A percentile compares a stretch with the other conserved stretches of the same genome.
phyloP scores from a whole-genome alignment of 1,140 invertebrate species.

The Nymphalis io region DNA sequence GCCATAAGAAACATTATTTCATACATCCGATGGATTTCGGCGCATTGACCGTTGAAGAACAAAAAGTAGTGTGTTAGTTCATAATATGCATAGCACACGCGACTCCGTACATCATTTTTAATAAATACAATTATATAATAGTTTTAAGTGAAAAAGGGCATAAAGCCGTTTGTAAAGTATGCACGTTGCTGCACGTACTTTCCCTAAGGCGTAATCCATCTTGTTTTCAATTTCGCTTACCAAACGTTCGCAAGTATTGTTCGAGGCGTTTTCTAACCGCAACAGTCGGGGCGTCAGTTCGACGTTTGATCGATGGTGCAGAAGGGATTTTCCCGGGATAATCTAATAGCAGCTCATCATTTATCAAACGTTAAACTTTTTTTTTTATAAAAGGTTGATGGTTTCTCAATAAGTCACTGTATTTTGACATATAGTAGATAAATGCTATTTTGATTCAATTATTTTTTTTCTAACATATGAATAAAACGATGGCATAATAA shows the following conservation, averaged over 20 bases:
- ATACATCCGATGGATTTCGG: too few relatives aligned
- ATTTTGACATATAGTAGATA: background rate
- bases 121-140: background rate
- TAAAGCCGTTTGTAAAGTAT: background rate
- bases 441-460: background rate
- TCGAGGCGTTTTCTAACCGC: slow-evolving; percentile 29
- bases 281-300: slow-evolving; percentile 30
- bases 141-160: background rate
- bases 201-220: slow-evolving; percentile 28
- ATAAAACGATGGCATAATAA: too few relatives aligned
- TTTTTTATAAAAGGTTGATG: background rate
- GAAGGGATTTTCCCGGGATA: slow-evolving; percentile 43
- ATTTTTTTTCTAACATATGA: too few relatives aligned
- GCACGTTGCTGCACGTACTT: background rate
- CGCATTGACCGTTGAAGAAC: too few relatives aligned
- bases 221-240: slow-evolving; percentile 31
- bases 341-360: slow-evolving; percentile 39
- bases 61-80: too few relatives aligned
- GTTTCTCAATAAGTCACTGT: background rate
- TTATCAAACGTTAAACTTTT: slow-evolving; percentile 16
- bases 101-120: too few relatives aligned
- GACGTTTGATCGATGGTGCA: slow-evolving; percentile 48
- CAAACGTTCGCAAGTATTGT: slow-evolving; percentile 43
- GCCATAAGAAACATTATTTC: too few relatives aligned
- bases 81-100: too few relatives aligned